A percentile compares a stretch with the other conserved stretches of the same genome.
phyloP scores from a whole-genome alignment of 2,797 vertebrate species.

The Tauraco hartlaubi region DNA sequence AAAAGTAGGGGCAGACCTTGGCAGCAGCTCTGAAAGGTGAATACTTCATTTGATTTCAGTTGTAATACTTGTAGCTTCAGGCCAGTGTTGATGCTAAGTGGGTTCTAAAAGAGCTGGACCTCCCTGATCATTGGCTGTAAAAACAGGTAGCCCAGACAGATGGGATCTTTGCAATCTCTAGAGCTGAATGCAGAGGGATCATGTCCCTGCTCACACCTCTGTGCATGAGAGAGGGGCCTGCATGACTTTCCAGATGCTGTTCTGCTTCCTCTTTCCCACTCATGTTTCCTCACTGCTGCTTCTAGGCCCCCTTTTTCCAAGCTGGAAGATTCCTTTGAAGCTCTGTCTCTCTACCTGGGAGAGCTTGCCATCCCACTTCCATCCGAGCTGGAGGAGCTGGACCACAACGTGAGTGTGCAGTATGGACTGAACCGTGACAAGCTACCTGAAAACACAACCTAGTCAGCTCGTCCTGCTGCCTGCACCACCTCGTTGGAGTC shows the following conservation, averaged over 20 bases:
- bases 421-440: slow-evolving; percentile 84
- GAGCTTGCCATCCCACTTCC: slow-evolving; percentile 95
- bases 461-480: slow-evolving; percentile 71
- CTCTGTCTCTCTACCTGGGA: slow-evolving; percentile 90
- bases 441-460: slow-evolving; percentile 71
- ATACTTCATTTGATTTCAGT: background rate
- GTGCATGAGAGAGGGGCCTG: background rate
- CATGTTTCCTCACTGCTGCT: background rate
- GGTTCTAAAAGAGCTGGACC: background rate
- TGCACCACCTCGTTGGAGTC: background rate
- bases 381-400: slow-evolving; percentile 92
- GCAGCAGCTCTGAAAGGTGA: background rate
- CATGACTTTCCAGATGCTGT: background rate
- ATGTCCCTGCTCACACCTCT: background rate
- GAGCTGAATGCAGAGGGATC: background rate
- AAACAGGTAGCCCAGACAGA: background rate
- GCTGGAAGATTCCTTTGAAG: slow-evolving; percentile 94
- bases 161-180: background rate
- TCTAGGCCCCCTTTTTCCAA: slow-evolving; percentile 92
- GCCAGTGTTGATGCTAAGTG: background rate
- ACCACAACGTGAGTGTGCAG: slow-evolving; percentile 86
- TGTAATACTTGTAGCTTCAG: background rate
- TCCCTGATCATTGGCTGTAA: background rate
- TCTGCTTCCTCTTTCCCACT: background rate
- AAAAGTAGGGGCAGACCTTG: background rate